Conservation (phyloP, 2,888 invertebrate genomes). For the Gastracanthus pulcherrimus region DNA sequence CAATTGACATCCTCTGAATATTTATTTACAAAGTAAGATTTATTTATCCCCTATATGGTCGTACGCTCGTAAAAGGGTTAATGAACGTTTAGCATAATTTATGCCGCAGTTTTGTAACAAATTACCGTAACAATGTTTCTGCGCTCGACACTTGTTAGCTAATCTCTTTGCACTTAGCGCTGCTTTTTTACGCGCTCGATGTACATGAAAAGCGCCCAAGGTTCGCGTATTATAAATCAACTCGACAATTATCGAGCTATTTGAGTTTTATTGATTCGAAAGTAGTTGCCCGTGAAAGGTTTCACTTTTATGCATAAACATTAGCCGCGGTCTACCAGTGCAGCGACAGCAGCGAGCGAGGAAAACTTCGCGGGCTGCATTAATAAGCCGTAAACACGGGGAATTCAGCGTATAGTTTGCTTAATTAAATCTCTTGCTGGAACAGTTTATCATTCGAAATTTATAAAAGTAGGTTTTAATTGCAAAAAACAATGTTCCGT, state of each 20-base stretch:
- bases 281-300: conserved; percentile 19
- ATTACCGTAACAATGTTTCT: not conserved
- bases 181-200: not conserved
- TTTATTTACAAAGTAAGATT: too few species aligned
- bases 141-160: not conserved
- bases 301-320: conserved; percentile 6
- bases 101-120: not conserved
- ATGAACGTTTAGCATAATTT: conserved; percentile 30
- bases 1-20: not conserved
- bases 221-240: conserved; percentile 21
- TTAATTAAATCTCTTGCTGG: conserved; percentile 3
- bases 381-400: not conserved
- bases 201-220: conserved; percentile 8
- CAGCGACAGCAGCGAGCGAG: too few species aligned
- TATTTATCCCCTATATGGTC: not conserved
- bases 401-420: not conserved
- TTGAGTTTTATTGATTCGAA: conserved; percentile 34
- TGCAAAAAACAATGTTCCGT: not conserved
- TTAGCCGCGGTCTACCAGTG: not conserved
- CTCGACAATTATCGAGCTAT: not conserved
- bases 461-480: not conserved
- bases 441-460: not conserved
- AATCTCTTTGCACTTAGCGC: not conserved
- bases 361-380: not conserved
- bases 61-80: not conserved